phyloP scores from a whole-genome alignment of 2,113 vertebrate species.

The Lophotis ruficrista region DNA sequence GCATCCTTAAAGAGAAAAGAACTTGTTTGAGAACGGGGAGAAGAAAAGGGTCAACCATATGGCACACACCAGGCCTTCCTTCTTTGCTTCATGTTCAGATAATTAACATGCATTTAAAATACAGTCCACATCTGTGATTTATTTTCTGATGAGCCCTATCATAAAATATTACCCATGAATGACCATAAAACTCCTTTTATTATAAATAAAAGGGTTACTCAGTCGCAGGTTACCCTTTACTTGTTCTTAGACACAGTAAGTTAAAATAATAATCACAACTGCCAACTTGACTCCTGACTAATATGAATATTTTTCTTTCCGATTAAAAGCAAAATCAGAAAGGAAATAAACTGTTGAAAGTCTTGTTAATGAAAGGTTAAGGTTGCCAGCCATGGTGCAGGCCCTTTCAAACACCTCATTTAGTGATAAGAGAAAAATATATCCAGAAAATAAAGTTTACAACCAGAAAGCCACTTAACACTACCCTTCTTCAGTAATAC shows the following conservation, averaged over 20 bases:
- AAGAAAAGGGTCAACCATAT: rapidly evolving
- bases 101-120: not conserved
- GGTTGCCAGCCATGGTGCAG: not conserved
- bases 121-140: not conserved
- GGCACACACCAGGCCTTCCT: not conserved
- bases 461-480: not conserved
- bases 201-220: not conserved
- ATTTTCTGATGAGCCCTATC: not conserved
- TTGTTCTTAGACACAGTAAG: not conserved
- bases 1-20: conserved; percentile 31
- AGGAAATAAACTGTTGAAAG: not conserved
- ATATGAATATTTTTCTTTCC: not conserved
- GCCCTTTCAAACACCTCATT: not conserved
- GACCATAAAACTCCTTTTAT: not conserved
- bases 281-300: not conserved
- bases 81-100: not conserved
- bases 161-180: not conserved
- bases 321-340: not conserved
- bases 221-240: not conserved
- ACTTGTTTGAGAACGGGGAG: not conserved
- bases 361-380: not conserved
- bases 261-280: not conserved
- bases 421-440: not conserved
- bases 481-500: not conserved
- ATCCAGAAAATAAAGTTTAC: not conserved